These are phyloP conservation scores for Cataglyphis albicans DNA, from an alignment of 2,888 invertebrate species.

Conservation along the genomic window DNA sequence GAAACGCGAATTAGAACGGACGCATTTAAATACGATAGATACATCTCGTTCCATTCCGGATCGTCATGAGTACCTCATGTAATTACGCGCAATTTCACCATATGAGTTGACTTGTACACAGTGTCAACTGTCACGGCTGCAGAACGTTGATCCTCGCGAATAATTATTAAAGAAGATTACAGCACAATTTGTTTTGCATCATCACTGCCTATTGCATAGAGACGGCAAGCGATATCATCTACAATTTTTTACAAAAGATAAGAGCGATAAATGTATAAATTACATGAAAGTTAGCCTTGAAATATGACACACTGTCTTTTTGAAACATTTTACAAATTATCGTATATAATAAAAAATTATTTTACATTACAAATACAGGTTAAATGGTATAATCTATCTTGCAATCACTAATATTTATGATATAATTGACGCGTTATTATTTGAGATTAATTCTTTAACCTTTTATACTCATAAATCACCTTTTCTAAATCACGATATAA, in stretches of 20 bases:
- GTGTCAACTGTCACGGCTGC: slow-evolving; percentile 19
- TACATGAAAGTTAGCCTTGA: not conserved
- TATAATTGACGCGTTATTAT: not conserved
- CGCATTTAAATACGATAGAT: slow-evolving; percentile 22
- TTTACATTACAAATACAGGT: not conserved
- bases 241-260: not conserved
- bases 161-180: slow-evolving; percentile 20
- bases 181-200: slow-evolving; percentile 15
- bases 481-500: not conserved
- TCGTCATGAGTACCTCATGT: not conserved
- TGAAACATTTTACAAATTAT: not conserved
- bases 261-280: not conserved
- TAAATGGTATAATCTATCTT: not conserved
- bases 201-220: not conserved
- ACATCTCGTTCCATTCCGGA: slow-evolving; percentile 11
- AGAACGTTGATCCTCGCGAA: slow-evolving; percentile 9
- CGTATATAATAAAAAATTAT: not conserved
- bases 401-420: not conserved
- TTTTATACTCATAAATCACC: not conserved
- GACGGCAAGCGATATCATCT: not conserved
- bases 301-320: not conserved
- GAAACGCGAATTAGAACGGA: slow-evolving; percentile 40
- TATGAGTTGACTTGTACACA: slow-evolving; percentile 35
- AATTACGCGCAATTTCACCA: slow-evolving; percentile 53
- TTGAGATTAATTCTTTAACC: not conserved